Conservation (phyloP, 2,888 invertebrate genomes). For the Polymixis flavicincta region DNA sequence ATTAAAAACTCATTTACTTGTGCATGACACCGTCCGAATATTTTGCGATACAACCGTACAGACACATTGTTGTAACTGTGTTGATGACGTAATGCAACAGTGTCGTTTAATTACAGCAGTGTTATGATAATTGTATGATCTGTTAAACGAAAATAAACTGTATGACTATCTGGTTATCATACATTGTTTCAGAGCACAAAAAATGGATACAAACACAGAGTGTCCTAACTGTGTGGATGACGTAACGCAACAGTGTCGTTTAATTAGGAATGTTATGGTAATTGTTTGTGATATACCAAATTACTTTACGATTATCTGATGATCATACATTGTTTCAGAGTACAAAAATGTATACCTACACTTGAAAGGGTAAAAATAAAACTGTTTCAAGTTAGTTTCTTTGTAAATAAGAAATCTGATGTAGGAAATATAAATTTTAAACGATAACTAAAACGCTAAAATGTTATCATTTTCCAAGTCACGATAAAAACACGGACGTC, state of each 20-base stretch:
- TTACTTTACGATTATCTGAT: not conserved
- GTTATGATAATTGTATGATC: not conserved
- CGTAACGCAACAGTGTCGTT: conserved; percentile 37
- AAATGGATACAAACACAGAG: not conserved
- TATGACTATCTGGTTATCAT: not conserved
- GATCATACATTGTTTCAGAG: not conserved
- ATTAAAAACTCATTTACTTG: conserved; percentile 64
- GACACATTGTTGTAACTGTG: not conserved
- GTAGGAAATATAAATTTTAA: conserved; percentile 9
- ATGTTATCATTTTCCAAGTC: conserved; percentile 16
- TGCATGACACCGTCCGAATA: conserved; percentile 48
- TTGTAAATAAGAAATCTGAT: not conserved
- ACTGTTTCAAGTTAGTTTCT: not conserved
- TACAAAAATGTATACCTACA: not conserved
- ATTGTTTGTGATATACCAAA: conserved; percentile 5
- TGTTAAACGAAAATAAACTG: conserved; percentile 2
- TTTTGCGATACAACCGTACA: conserved; percentile 26
- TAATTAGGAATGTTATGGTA: conserved; percentile 1
- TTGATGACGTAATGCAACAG: conserved; percentile 32
- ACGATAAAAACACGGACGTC: conserved; percentile 5
- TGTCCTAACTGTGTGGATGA: conserved; percentile 1
- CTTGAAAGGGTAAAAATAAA: too few relatives aligned
- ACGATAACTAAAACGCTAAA: conserved; percentile 1
- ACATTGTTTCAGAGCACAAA: not conserved
- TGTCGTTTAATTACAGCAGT: conserved; percentile 25